phyloP scores from a whole-genome alignment of 37 sponge, comb jelly and placozoan genomes.

The Cladorhizidae sp. region DNA sequence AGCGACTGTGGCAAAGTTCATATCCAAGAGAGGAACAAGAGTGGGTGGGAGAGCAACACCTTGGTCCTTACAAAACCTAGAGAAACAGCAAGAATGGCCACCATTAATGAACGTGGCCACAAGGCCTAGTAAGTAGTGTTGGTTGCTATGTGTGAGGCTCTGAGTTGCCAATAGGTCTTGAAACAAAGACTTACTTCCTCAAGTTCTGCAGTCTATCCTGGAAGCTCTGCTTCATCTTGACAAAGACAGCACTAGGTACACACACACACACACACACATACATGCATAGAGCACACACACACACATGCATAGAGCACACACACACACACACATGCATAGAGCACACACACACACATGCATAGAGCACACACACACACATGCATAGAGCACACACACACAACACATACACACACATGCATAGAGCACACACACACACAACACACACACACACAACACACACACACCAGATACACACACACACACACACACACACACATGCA shows the following conservation, averaged over 20 bases:
- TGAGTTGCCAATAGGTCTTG: no score
- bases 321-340: not conserved
- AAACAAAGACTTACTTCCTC: conserved; percentile 1
- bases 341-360: not conserved
- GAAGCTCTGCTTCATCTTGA: conserved; percentile 13
- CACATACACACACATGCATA: not conserved
- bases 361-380: not conserved
- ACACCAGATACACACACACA: no score
- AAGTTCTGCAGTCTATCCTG: not conserved
- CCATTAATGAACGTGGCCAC: not conserved
- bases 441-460: no score
- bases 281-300: not conserved
- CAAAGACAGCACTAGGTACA: conserved; percentile 12
- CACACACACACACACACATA: not conserved
- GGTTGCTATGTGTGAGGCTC: not conserved
- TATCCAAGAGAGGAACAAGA: not conserved
- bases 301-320: no score
- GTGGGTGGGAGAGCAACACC: conserved; percentile 18
- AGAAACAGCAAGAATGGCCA: not conserved
- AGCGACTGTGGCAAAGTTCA: conserved; percentile 27
- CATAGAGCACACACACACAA: no score
- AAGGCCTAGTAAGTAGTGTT: not conserved
- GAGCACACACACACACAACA: not conserved
- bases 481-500: no score
- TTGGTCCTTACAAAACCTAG: conserved; percentile 11